A percentile compares a stretch with the other conserved stretches of the same genome.
These are phyloP conservation scores for Portunus trituberculatus DNA, from an alignment of 1,140 invertebrate genomes.

Conservation along the genomic window DNA sequence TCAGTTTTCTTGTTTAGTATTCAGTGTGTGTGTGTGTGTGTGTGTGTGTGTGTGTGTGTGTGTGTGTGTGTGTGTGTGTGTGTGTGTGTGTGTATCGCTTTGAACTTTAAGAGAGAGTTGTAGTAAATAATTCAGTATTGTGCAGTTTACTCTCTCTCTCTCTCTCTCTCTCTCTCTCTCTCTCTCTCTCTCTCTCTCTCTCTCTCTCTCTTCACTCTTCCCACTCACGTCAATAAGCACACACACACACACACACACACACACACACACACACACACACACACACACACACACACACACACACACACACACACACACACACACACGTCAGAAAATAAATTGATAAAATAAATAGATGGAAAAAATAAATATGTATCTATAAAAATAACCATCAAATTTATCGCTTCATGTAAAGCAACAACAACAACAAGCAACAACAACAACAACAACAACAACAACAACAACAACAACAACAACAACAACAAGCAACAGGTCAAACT, in stretches of 20 bases:
- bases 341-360: too few relatives aligned
- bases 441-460: constrained; percentile 40
- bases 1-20: too few relatives aligned
- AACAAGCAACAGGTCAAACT: neutral
- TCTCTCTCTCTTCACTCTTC: neutral
- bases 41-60: neutral
- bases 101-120: too few relatives aligned
- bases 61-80: too few relatives aligned
- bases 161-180: constrained; percentile 36
- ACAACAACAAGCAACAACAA: constrained; percentile 31
- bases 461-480: neutral
- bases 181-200: constrained; percentile 31
- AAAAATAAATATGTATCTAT: too few relatives aligned
- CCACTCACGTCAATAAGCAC: neutral
- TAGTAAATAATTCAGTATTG: neutral
- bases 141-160: neutral
- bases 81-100: too few relatives aligned
- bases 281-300: too few relatives aligned
- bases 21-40: neutral
- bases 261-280: too few relatives aligned
- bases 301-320: too few relatives aligned
- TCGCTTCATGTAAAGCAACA: neutral
- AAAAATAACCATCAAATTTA: neutral
- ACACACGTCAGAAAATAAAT: too few relatives aligned
- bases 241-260: too few relatives aligned